Conservation (phyloP, 2,113 vertebrate species). For the Tauraco erythrolophus region DNA sequence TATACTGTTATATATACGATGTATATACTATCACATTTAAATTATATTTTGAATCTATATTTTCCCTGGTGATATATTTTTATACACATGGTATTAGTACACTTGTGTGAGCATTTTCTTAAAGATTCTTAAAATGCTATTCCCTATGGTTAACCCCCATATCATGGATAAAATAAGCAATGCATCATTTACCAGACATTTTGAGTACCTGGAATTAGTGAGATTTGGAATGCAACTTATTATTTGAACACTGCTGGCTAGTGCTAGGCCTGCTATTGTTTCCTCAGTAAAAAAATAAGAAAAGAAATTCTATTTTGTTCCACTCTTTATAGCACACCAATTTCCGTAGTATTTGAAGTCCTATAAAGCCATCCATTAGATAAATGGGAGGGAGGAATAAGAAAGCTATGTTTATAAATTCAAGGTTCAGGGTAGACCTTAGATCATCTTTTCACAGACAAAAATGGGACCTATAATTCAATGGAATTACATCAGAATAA, state of each 20-base stretch:
- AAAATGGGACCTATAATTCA: constrained; percentile 8
- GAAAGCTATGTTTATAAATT: neutral
- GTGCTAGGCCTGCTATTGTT: neutral
- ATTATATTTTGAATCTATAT: constrained; percentile 29
- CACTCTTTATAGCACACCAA: neutral
- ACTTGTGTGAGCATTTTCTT: constrained; percentile 7
- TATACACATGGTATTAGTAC: constrained; percentile 40
- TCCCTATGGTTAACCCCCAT: constrained; percentile 24
- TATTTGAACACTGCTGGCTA: constrained; percentile 35
- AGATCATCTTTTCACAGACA: neutral
- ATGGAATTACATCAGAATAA: constrained; percentile 13
- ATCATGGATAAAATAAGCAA: constrained; percentile 18
- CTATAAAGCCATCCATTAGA: neutral
- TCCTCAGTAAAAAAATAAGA: constrained; percentile 4
- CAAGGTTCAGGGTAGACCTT: neutral
- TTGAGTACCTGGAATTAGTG: neutral
- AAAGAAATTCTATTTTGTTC: neutral
- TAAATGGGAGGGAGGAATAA: neutral
- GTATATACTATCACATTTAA: neutral
- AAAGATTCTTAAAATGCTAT: constrained; percentile 8
- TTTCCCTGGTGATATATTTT: constrained; percentile 46
- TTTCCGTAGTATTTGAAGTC: neutral
- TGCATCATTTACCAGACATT: neutral
- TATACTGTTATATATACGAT: neutral
- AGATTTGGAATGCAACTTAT: constrained; percentile 40